Evolutionary conservation across 2,797 vertebrate species (phyloP).

Genomic region (Orestias chungarensis): DNA sequence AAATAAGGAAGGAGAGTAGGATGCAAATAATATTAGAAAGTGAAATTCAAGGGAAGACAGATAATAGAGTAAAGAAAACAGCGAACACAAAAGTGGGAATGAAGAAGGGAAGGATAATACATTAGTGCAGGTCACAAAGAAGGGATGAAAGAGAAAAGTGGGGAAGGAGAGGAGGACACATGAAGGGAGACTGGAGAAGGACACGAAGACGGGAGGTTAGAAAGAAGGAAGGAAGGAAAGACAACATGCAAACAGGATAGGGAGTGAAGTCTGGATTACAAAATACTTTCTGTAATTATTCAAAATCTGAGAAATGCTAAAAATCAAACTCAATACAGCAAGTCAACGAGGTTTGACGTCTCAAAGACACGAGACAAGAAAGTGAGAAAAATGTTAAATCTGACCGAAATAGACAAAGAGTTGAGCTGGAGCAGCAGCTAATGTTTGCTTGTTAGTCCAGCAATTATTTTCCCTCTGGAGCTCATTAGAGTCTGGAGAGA

Average conservation of each 20-base stretch:
- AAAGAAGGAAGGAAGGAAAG: background rate
- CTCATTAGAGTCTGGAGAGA: conserved; percentile 83
- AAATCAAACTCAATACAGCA: background rate
- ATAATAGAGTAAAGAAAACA: no score
- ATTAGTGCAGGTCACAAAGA: no score
- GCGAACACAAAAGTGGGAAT: no score
- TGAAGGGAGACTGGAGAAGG: background rate
- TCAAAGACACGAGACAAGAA: conserved; percentile 17
- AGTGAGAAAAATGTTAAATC: conserved; percentile 19
- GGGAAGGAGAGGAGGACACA: background rate
- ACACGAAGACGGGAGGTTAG: background rate
- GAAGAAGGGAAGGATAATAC: no score
- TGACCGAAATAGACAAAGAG: conserved; percentile 20
- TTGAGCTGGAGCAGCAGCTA: conserved; percentile 26
- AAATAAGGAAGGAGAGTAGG: no score
- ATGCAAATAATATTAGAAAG: no score
- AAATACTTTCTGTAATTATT: background rate
- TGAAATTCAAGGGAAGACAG: no score
- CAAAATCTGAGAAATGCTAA: background rate
- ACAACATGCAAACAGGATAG: background rate
- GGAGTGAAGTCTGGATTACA: background rate
- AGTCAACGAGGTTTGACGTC: background rate
- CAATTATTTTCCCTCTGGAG: conserved; percentile 78
- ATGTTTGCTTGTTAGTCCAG: conserved; percentile 79
- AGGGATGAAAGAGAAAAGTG: background rate